Base-by-base conservation (phyloP, 2,797 vertebrate genomes). In the Phrynocephalus guinanensis region DNA sequence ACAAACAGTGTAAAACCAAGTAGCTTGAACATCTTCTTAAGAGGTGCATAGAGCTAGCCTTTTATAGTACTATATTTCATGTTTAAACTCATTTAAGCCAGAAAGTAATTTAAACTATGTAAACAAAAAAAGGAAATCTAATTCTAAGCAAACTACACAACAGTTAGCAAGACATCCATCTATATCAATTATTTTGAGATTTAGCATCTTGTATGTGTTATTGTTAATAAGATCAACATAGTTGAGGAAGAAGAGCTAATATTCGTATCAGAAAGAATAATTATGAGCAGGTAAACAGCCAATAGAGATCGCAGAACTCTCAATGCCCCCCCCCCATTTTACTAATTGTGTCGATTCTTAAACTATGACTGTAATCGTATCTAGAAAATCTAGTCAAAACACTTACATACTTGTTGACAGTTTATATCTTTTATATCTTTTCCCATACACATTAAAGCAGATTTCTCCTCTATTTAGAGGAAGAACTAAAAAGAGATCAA, bases 181-280 rank as follows among this genome's bases (percentile, higher is more conserved):
- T 13, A 83, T 83, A 1, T 85, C 44, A 80, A 44, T 68, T 10
- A 0, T 28, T 3, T 3, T 1, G 60, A 83, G 81, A 88, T 78
- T 18, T 38, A 60, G 66, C 0, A 26, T 90, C 15, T 60, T 80
- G 83, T 48, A 76, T 76, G 1, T 1, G 1, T 1, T 52, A n/a
- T 83, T 76, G 22, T 68, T 63, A 83, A 38, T n/a, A 85, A 56
- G 20, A n/a, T n/a, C 60, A 79, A 84, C 84, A 80, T n/a, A 80
- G 9, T 66, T 75, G 30, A 50, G 52, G 38, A 77, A 15, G 11
- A 50, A 67, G 11, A 87, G 30, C 28, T 86, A 79, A 76, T 71
- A 52, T 71, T 83, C 30, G 16, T 71, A 52, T 60, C 30, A 48
- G 13, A 76, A 68, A 67, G 73, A 26, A 79, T 38, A 44, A 67